phyloP scores from a whole-genome alignment of 2,113 vertebrate species.

The Eurystomus gularis region DNA sequence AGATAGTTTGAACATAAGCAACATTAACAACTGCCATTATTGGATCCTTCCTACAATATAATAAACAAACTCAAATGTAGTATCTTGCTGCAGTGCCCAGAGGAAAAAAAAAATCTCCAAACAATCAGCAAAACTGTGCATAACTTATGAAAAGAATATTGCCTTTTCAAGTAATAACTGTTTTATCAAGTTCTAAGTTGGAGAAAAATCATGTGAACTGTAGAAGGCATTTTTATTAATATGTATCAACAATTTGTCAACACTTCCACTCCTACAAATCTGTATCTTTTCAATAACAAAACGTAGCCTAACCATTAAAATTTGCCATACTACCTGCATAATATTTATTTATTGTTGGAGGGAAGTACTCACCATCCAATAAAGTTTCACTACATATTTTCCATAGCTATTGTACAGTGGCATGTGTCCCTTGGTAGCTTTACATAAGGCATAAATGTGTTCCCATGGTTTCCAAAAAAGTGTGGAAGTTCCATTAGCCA shows the following conservation, averaged over 20 bases:
- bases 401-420: slow-evolving; percentile 89
- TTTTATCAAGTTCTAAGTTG: not conserved
- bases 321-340: not conserved
- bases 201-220: not conserved
- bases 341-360: not conserved
- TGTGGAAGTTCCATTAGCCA: slow-evolving; percentile 20
- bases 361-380: slow-evolving; percentile 89
- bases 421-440: slow-evolving; percentile 77
- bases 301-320: not conserved
- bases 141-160: not conserved
- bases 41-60: not conserved
- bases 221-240: not conserved
- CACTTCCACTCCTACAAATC: not conserved
- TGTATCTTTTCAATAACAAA: not conserved
- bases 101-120: not conserved
- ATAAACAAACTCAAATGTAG: not conserved
- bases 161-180: not conserved
- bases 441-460: slow-evolving; percentile 91
- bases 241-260: not conserved
- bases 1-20: not conserved
- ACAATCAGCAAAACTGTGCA: not conserved
- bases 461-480: slow-evolving; percentile 91
- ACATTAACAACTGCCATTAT: not conserved
- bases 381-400: slow-evolving; percentile 90
- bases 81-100: not conserved